Evolutionary conservation across 2,113 vertebrate genomes (phyloP).

Genomic region (Pachypanchax playfairii): DNA sequence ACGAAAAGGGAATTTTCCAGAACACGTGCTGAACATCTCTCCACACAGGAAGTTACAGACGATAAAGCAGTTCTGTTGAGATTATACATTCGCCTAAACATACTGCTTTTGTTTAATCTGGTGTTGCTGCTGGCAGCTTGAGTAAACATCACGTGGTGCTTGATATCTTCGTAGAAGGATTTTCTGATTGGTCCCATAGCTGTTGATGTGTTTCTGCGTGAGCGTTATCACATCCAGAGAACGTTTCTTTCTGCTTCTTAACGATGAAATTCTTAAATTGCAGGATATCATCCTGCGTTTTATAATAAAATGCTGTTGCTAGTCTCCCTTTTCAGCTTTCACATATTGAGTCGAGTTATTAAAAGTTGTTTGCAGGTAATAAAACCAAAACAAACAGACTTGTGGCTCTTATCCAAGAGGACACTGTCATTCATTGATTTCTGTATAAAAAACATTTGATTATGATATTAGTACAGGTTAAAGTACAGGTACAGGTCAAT

Average conservation of each 20-base stretch:
- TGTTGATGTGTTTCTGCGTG: constrained; percentile 27
- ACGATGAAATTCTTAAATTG: no score
- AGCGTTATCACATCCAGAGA: constrained; percentile 26
- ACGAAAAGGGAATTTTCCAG: background rate
- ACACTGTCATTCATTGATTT: constrained; percentile 13
- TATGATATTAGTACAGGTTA: no score
- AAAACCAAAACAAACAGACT: constrained; percentile 3
- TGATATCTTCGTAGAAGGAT: constrained; percentile 41
- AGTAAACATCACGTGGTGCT: constrained; percentile 54
- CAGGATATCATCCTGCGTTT: no score
- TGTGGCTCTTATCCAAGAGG: background rate
- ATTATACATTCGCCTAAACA: constrained; percentile 17
- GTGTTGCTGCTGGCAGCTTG: constrained; percentile 29
- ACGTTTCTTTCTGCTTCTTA: constrained; percentile 15
- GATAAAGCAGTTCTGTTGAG: constrained; percentile 2
- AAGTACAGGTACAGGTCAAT: constrained; percentile 22
- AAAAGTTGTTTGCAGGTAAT: constrained; percentile 29
- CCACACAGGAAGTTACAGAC: background rate
- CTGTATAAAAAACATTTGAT: constrained; percentile 27
- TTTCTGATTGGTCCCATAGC: constrained; percentile 39
- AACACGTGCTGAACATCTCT: constrained; percentile 1
- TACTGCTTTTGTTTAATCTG: constrained; percentile 39
- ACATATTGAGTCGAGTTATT: constrained; percentile 8
- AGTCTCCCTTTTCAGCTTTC: background rate
- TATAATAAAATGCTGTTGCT: background rate